Base-by-base conservation (phyloP, 2,888 invertebrate genomes). In the Brachyptera risi region DNA sequence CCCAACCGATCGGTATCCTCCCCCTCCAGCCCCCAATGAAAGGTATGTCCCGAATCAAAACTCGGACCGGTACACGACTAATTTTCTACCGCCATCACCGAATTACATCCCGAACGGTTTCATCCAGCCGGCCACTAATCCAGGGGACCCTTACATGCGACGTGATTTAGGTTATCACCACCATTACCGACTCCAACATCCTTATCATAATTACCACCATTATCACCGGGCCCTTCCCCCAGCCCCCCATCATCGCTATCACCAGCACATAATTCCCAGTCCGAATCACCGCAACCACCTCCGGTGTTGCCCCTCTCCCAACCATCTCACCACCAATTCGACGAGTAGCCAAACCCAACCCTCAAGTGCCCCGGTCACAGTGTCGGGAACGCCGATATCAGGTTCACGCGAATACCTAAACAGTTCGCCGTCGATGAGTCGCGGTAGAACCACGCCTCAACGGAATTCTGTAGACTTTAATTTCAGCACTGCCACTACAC, bases 1-100 rank as follows among this genome's bases (percentile, higher is more conserved):
- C 1, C 72, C 73, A 13, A 73, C 73, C 63, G 79, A 79, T 59
- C 78, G 85, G 68, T 85, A 86, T 69, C 80, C 85, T 66, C 84
- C 86, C 19, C 84, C 86, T 4, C 83, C 85, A 64, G 85, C 85
- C 15, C 87, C 87, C 74, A 83, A 85, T 67, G 86, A 87, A 76
- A 81, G 87, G 68, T 87, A 87, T 73, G 84, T 86, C 67, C 85
- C 86, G 60, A 51, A 26, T 19, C 50, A 26, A 9, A 17, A 17
- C n/a, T 15, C 37, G 3, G 54, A 54, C 35, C n/a, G 54, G 7
- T 54, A 54, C 54, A 9, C 54, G 2, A 17, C 37, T 23, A 51
- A 27, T 17, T 51, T 51, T 26, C 13, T 54, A 11, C 54, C 54
- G 7, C 54, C 54, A 1, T 54, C 54, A 11, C 54, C 54, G 19